Percentiles rank a stretch among this genome's conserved stretches.
phyloP scores from a whole-genome alignment of 2,888 invertebrate genomes.

The Melieria crassipennis region DNA sequence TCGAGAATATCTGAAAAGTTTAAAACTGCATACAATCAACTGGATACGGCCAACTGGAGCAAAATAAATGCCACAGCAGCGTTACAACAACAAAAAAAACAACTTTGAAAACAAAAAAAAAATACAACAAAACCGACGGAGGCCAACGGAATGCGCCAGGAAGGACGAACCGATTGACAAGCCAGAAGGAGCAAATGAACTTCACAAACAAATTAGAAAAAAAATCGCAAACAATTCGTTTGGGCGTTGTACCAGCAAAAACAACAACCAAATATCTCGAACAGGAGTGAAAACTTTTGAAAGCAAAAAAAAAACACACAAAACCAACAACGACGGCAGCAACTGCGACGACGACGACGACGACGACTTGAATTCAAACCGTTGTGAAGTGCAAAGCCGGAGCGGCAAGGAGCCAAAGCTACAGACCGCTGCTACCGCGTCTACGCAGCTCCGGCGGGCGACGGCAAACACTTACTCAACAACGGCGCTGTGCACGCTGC shows the following conservation, averaged over 20 bases:
- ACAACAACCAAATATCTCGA: too few relatives aligned
- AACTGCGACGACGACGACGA: too few relatives aligned
- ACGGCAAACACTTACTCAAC: background rate
- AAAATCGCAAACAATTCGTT: background rate
- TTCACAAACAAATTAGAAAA: slow-evolving; percentile 14
- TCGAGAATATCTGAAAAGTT: slow-evolving; percentile 39
- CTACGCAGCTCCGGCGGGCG: background rate
- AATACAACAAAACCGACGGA: slow-evolving; percentile 11
- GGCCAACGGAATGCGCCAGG: too few relatives aligned
- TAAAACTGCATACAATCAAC: slow-evolving; percentile 58
- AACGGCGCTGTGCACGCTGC: too few relatives aligned
- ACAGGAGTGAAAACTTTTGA: too few relatives aligned
- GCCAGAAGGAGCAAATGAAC: slow-evolving; percentile 21
- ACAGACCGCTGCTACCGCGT: background rate
- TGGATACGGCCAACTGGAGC: slow-evolving; percentile 50
- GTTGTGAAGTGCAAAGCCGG: too few relatives aligned
- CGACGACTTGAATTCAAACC: too few relatives aligned
- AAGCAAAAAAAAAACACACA: too few relatives aligned
- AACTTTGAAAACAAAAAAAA: slow-evolving; percentile 2
- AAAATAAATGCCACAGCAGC: slow-evolving; percentile 46
- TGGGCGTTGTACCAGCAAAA: background rate
- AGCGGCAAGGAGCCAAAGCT: background rate
- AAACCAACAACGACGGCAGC: too few relatives aligned
- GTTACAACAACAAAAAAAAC: background rate
- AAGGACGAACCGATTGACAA: slow-evolving; percentile 26